These are phyloP conservation scores for Drosophila acutilabella DNA, from an alignment of 2,888 invertebrate genomes.

Conservation along the genomic window DNA sequence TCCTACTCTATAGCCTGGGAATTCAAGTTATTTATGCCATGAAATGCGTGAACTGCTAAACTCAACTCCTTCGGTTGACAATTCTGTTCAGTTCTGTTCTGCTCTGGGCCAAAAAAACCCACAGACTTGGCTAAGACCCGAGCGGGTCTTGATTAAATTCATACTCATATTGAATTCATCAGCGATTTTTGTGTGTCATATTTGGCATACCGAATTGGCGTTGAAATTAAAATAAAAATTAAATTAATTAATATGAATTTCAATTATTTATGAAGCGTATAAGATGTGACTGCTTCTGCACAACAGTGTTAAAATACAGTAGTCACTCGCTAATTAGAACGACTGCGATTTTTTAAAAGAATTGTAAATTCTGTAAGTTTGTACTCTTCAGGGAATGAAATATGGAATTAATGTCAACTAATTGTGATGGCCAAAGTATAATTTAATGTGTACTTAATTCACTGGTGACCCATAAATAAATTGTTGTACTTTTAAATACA, in stretches of 20 bases:
- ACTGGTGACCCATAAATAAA: too few species aligned
- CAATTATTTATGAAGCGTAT: conserved; percentile 16
- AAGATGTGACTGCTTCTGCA: background rate
- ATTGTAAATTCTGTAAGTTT: background rate
- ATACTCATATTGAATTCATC: conserved; percentile 56
- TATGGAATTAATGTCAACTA: background rate
- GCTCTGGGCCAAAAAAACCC: conserved; percentile 1
- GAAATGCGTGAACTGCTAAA: conserved; percentile 80
- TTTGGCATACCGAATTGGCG: conserved; percentile 75
- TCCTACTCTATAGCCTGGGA: conserved; percentile 53
- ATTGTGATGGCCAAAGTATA: background rate
- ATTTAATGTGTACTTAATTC: background rate
- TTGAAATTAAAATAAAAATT: conserved; percentile 80
- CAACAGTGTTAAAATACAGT: conserved; percentile 15
- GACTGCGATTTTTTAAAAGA: background rate
- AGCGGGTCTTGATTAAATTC: conserved; percentile 65
- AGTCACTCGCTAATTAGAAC: conserved; percentile 15
- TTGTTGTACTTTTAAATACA: too few species aligned
- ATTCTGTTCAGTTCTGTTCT: conserved; percentile 40
- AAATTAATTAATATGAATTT: conserved; percentile 70
- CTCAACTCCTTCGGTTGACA: conserved; percentile 60
- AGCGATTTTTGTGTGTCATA: conserved; percentile 62
- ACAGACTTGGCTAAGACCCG: background rate
- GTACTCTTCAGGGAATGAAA: background rate
- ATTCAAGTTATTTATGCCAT: conserved; percentile 78